These are phyloP conservation scores for Bathynomus jamesi DNA, from an alignment of 1,140 invertebrate genomes.

Conservation along the genomic window DNA sequence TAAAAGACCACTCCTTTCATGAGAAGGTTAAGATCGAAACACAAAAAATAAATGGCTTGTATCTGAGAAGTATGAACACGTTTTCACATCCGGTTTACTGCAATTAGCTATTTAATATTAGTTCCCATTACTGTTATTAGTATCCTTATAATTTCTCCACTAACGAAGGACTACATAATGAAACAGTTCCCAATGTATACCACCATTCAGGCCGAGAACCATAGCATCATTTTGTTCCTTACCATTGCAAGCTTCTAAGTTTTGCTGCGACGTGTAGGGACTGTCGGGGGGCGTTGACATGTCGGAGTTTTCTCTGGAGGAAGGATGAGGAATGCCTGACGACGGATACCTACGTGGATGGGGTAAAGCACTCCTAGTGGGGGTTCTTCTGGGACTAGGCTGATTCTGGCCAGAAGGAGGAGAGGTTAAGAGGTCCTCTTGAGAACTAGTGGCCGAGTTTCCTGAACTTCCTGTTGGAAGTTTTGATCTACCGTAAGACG, in stretches of 20 bases:
- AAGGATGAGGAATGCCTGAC: not conserved
- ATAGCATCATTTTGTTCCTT: no score
- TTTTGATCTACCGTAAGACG: not conserved
- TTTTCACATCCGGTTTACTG: no score
- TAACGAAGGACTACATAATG: no score
- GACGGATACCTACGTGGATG: not conserved
- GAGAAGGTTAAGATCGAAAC: no score
- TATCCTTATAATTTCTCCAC: no score
- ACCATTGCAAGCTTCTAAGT: not conserved
- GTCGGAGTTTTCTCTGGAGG: not conserved
- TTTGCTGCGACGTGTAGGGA: not conserved
- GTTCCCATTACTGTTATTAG: no score
- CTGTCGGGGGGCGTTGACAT: not conserved
- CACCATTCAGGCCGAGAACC: no score
- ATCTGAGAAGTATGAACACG: no score
- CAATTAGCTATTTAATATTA: no score
- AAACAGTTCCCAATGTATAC: no score
- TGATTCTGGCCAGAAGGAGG: not conserved
- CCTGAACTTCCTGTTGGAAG: not conserved
- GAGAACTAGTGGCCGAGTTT: not conserved
- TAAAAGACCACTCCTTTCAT: no score
- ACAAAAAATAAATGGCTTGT: no score
- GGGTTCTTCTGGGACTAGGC: not conserved
- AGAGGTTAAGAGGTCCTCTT: not conserved
- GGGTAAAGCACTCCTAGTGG: not conserved